Evolutionary conservation across 2,113 vertebrate species (phyloP).

Genomic region (Misgurnus anguillicaudatus): DNA sequence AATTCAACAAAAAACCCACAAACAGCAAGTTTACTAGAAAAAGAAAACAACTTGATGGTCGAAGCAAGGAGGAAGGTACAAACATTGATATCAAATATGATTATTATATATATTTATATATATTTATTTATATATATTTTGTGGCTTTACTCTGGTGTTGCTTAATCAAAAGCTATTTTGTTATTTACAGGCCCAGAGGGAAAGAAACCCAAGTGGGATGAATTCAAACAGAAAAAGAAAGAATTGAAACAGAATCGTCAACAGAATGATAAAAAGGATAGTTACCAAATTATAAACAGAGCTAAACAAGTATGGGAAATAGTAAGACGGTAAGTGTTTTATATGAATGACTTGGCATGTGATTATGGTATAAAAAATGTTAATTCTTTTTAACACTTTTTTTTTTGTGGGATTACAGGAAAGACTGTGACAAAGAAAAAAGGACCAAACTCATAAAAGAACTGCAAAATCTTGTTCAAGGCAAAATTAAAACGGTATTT

Average conservation of each 20-base stretch:
- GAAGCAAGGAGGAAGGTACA: slow-evolving; percentile 35
- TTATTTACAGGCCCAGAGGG: slow-evolving; percentile 67
- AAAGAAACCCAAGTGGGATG: slow-evolving; percentile 85
- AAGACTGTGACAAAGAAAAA: slow-evolving; percentile 82
- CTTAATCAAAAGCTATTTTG: background rate
- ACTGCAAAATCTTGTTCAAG: slow-evolving; percentile 83
- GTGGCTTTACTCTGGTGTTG: background rate
- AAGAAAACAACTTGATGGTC: slow-evolving; percentile 45
- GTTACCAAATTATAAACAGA: slow-evolving; percentile 82
- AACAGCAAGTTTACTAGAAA: slow-evolving; percentile 59
- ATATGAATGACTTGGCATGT: background rate
- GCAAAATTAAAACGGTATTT: slow-evolving; percentile 88
- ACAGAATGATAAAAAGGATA: slow-evolving; percentile 82
- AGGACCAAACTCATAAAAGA: slow-evolving; percentile 83
- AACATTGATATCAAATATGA: background rate
- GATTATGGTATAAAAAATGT: too few species aligned
- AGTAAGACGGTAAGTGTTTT: slow-evolving; percentile 75
- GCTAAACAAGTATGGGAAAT: slow-evolving; percentile 90
- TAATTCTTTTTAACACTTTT: background rate
- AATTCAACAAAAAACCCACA: slow-evolving; percentile 57
- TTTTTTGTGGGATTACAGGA: slow-evolving; percentile 72
- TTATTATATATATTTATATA: background rate
- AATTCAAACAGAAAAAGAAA: slow-evolving; percentile 87
- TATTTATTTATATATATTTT: background rate
- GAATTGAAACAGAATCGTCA: slow-evolving; percentile 84